Conservation (phyloP, 2,888 invertebrate species). For the Trachelus iudaicus region DNA sequence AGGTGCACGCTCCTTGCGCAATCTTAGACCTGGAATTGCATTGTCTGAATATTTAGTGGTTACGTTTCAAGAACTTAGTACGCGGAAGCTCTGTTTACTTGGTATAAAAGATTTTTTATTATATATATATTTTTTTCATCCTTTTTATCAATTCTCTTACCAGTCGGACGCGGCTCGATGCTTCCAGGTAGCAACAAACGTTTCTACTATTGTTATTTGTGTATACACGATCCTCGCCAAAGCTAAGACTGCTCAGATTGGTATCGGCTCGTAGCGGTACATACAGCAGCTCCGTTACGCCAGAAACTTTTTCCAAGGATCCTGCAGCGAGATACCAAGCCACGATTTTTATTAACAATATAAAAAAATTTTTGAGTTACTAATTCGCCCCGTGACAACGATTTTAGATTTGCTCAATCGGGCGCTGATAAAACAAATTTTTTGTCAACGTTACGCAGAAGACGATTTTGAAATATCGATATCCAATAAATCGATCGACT, state of each 20-base stretch:
- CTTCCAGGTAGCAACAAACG: background rate
- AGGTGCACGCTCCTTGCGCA: background rate
- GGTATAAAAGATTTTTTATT: background rate
- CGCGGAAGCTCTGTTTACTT: background rate
- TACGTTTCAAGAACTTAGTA: background rate
- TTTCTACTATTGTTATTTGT: background rate
- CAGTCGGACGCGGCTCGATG: background rate
- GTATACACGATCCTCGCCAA: background rate
- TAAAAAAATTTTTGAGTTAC: conserved; percentile 35
- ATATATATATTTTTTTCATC: background rate
- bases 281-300: conserved; percentile 45
- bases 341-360: conserved; percentile 50
- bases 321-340: conserved; percentile 33
- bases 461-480: background rate
- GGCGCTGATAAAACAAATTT: background rate
- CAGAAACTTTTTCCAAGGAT: conserved; percentile 40
- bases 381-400: background rate
- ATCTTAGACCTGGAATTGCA: background rate
- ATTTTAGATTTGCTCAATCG: too few species aligned
- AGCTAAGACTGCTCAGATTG: conserved; percentile 26
- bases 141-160: background rate
- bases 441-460: background rate
- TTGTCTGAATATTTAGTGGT: background rate
- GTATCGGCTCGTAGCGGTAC: conserved; percentile 50
- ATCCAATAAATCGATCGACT: background rate